These are phyloP conservation scores for Hippoglossus hippoglossus DNA, from an alignment of 2,797 vertebrate genomes.

Conservation along the genomic window DNA sequence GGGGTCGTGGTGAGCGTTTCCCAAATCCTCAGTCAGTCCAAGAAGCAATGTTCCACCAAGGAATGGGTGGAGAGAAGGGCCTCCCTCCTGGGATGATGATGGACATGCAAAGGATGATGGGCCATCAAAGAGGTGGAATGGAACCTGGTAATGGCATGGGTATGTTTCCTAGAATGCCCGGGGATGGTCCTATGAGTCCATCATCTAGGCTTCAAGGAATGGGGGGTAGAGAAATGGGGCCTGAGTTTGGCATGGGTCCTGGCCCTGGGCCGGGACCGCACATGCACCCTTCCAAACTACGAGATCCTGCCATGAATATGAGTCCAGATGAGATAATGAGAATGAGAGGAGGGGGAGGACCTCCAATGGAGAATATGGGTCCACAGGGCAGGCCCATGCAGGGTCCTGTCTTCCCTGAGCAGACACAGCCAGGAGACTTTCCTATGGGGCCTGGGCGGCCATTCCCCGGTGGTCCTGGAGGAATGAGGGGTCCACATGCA, in stretches of 20 bases:
- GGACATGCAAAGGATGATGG: slow-evolving; percentile 96
- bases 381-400: slow-evolving; percentile 94
- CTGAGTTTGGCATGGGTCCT: slow-evolving; percentile 94
- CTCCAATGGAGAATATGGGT: slow-evolving; percentile 82
- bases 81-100: slow-evolving; percentile 94
- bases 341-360: slow-evolving; percentile 87
- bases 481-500: slow-evolving; percentile 88
- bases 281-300: slow-evolving; percentile 93
- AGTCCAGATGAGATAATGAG: slow-evolving; percentile 88
- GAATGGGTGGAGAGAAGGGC: slow-evolving; percentile 95
- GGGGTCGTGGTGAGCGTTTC: slow-evolving; percentile 95
- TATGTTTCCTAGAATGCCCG: slow-evolving; percentile 95
- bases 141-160: slow-evolving; percentile 92
- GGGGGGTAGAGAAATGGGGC: slow-evolving; percentile 90
- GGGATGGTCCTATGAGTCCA: slow-evolving; percentile 96
- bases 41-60: slow-evolving; percentile 97
- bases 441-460: slow-evolving; percentile 91
- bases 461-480: slow-evolving; percentile 88
- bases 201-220: slow-evolving; percentile 94
- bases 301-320: slow-evolving; percentile 91
- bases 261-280: slow-evolving; percentile 90
- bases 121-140: slow-evolving; percentile 92
- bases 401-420: slow-evolving; percentile 90
- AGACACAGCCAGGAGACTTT: slow-evolving; percentile 93
- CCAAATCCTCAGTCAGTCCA: slow-evolving; percentile 95